A percentile compares a stretch with the other conserved stretches of the same genome.
Evolutionary conservation across 2,797 vertebrate genomes (phyloP).

Genomic region (Anableps anableps): DNA sequence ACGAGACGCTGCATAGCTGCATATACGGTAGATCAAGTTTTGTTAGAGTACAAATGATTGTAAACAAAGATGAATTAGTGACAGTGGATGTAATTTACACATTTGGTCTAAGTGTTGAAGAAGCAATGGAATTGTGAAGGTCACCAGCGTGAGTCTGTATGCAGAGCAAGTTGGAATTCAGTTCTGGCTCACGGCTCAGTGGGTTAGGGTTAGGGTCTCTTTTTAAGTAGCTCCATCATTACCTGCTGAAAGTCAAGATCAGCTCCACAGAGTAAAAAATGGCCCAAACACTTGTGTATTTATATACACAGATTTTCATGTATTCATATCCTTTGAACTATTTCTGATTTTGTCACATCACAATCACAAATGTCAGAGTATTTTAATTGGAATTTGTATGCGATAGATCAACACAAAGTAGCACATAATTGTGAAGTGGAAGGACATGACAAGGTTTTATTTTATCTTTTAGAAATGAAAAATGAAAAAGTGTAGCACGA

Average conservation of each 20-base stretch:
- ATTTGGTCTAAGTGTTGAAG: conserved; percentile 1
- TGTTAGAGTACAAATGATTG: neutral
- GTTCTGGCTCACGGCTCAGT: conserved; percentile 47
- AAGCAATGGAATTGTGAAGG: neutral
- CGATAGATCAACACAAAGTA: neutral
- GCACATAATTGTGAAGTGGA: neutral
- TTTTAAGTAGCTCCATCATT: conserved; percentile 20
- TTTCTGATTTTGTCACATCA: neutral
- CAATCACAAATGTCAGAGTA: neutral
- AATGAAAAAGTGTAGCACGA: neutral
- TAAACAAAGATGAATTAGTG: conserved; percentile 8
- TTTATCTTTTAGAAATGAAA: neutral
- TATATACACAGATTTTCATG: neutral
- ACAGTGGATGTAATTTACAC: neutral
- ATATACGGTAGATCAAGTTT: neutral
- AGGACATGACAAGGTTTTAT: neutral
- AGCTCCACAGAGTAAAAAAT: conserved; percentile 14
- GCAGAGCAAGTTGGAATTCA: conserved; percentile 40
- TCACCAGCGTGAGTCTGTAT: neutral
- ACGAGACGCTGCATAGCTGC: neutral
- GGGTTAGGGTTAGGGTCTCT: neutral
- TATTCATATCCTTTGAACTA: neutral
- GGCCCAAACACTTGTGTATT: neutral
- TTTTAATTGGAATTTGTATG: neutral
- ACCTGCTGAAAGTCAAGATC: conserved; percentile 36